These are phyloP conservation scores for Lithosia quadra DNA, from an alignment of 2,888 invertebrate species.

Conservation along the genomic window DNA sequence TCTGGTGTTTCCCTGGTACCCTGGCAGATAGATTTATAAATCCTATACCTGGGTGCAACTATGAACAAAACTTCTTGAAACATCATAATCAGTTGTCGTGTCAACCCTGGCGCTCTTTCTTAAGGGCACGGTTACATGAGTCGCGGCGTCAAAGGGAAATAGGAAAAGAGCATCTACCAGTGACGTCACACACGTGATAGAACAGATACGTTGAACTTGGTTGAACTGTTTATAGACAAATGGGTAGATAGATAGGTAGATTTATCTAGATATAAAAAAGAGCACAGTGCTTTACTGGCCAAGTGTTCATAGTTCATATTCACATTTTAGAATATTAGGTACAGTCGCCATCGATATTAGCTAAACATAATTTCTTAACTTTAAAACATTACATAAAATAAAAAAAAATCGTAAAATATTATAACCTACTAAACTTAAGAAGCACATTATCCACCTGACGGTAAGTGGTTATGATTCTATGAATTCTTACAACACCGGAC, in stretches of 20 bases:
- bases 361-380: background rate
- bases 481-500: no score
- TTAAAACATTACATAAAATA: background rate
- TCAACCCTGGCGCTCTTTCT: slow-evolving; percentile 51
- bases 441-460: no score
- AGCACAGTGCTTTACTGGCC: background rate
- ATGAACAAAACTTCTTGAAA: background rate
- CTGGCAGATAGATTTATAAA: no score
- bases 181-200: slow-evolving; percentile 31
- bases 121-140: slow-evolving; percentile 44
- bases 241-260: background rate
- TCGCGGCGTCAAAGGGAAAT: slow-evolving; percentile 61
- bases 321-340: no score
- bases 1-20: no score
- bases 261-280: no score
- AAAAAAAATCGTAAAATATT: no score
- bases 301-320: no score
- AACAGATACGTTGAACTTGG: slow-evolving; percentile 26
- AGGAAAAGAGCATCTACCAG: slow-evolving; percentile 56
- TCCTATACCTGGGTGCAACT: no score
- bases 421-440: no score
- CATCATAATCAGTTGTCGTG: slow-evolving; percentile 16
- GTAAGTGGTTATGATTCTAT: no score
- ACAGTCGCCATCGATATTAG: background rate
- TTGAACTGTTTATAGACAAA: slow-evolving; percentile 33